These are phyloP conservation scores for Phocides pigmalion DNA, from an alignment of 1,140 invertebrate genomes.

Conservation along the genomic window DNA sequence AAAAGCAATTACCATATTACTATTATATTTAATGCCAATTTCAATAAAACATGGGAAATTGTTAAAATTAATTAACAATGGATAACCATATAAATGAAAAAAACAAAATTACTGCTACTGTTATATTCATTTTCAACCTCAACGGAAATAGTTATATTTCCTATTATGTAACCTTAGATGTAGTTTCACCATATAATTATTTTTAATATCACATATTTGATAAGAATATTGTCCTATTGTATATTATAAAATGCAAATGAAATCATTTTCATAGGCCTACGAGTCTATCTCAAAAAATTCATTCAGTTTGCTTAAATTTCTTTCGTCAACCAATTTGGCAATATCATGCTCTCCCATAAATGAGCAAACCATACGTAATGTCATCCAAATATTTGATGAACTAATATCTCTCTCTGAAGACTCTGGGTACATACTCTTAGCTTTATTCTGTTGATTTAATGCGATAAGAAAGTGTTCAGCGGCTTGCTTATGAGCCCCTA, in stretches of 20 bases:
- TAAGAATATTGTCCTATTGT: background rate
- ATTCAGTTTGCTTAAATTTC: constrained; percentile 87
- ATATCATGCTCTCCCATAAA: constrained; percentile 93
- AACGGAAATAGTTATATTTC: too few species aligned
- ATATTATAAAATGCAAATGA: background rate
- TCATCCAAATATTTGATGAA: constrained; percentile 97
- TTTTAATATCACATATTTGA: background rate
- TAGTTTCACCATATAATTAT: too few species aligned
- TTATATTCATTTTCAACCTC: too few species aligned
- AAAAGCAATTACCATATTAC: too few species aligned
- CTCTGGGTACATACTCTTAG: constrained; percentile 81
- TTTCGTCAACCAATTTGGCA: constrained; percentile 89
- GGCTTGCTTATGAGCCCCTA: constrained; percentile 97
- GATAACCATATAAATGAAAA: too few species aligned
- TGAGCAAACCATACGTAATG: constrained; percentile 94
- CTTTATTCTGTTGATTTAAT: constrained; percentile 95
- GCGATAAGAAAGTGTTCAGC: constrained; percentile 97
- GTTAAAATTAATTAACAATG: too few species aligned
- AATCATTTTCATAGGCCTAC: constrained; percentile 13
- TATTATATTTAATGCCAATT: too few species aligned
- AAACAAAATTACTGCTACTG: too few species aligned
- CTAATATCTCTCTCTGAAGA: constrained; percentile 79
- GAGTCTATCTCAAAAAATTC: constrained; percentile 86
- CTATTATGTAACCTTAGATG: too few species aligned
- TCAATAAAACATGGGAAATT: too few species aligned